Conservation (phyloP, 2,113 vertebrate genomes). For the mouse (Mus musculus) region DNA sequence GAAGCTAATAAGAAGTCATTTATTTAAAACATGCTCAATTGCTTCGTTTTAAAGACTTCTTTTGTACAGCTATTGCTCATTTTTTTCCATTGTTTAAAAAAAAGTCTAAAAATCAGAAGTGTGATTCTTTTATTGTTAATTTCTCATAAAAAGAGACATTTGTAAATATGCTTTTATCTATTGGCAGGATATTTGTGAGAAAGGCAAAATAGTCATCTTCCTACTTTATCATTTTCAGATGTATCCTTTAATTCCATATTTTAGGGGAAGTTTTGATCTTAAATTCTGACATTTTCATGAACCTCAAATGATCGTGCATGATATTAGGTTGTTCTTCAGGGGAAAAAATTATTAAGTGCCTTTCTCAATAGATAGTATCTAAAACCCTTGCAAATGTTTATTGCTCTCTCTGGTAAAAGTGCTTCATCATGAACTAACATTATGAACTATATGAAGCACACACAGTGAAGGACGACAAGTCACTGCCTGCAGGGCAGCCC, state of each 20-base stretch:
- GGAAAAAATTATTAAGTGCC: background rate
- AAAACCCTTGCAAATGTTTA: background rate
- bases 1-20: constrained; percentile 8
- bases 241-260: background rate
- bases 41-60: background rate
- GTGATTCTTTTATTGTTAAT: background rate
- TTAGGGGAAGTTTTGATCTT: background rate
- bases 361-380: background rate
- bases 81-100: background rate
- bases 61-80: background rate
- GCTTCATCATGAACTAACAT: background rate
- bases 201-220: background rate
- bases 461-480: background rate
- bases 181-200: background rate
- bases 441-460: background rate
- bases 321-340: background rate
- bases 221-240: constrained; percentile 20
- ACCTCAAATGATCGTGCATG: background rate
- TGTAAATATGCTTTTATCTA: background rate
- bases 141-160: background rate
- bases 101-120: background rate
- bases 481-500: background rate
- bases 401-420: background rate
- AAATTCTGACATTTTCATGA: background rate
- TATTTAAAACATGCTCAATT: background rate